Evolutionary conservation across 1,140 invertebrate species (phyloP), one percentile per base, ranked within the genome.

Genomic region (Luehdorfia chinensis): DNA sequence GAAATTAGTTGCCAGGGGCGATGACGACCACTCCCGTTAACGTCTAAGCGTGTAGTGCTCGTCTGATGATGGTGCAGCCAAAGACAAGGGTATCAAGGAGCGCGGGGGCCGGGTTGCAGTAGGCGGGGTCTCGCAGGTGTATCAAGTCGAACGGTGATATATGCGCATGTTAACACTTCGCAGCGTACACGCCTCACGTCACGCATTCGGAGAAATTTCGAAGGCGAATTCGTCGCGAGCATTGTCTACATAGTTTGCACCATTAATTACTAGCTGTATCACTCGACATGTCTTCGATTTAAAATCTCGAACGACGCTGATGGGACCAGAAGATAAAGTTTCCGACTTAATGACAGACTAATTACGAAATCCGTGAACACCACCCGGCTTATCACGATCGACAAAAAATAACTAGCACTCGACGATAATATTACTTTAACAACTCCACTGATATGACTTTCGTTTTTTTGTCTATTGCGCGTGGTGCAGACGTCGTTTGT

Each of bases 101-200:
- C 23, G 68, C 47, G 72, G 63, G 60, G 58, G 13, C 12, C 18
- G 51, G 41, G 56, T 47, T 14, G 4, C 13, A 33, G 65, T 72
- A 50, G 80, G 80, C 78, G 80, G 67, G 67, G 78, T 58, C 53
- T 69, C 56, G 69, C 77, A 84, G 75, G 79, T 84, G 76, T 72
- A 71, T 74, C 68, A 59, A 59, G 34, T 50, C 59, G 64, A 75
- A 73, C 63, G 43, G 66, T 80, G 75, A 79, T 78, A 72, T 78
- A 83, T 71, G 66, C 71, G 66, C 67, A 76, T 77, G 63, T 76
- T 80, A 74, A 73, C 72, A 78, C 71, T 68, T 47, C 46, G 46
- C 54, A 30, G 33, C 34, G 65, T 64, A 79, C 77, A 78, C 80
- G 77, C 78, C 80, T 81, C 66, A 74, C 74, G 72, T 81, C 75